Conservation (phyloP, 2,113 vertebrate species). For the Montifringilla adamsi region DNA sequence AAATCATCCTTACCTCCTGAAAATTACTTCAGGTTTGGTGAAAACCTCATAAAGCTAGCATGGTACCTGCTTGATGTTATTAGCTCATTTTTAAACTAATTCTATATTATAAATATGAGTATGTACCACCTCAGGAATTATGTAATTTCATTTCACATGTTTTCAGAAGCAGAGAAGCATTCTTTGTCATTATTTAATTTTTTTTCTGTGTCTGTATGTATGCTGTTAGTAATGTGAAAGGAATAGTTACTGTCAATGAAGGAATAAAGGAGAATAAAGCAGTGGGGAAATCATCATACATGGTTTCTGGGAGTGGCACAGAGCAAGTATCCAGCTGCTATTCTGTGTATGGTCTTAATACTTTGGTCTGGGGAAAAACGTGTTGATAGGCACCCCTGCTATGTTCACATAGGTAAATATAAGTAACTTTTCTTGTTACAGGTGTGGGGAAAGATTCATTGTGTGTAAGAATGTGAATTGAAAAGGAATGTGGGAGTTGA, state of each 20-base stretch:
- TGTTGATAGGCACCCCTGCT: background rate
- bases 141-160: background rate
- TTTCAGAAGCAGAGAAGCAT: background rate
- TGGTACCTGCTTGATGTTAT: background rate
- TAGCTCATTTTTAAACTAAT: background rate
- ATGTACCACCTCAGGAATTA: background rate
- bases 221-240: background rate
- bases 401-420: background rate
- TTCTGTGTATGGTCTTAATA: background rate
- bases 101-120: background rate
- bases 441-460: background rate
- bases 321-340: background rate
- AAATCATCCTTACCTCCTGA: background rate
- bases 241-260: background rate
- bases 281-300: background rate
- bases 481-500: background rate
- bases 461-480: background rate
- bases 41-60: background rate
- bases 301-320: background rate
- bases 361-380: background rate
- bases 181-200: background rate
- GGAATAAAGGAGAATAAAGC: background rate
- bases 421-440: background rate
- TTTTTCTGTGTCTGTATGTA: background rate
- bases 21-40: background rate